Evolutionary conservation across 92 coral and sea anemone species (phyloP).

Genomic region (Porites evermanni): DNA sequence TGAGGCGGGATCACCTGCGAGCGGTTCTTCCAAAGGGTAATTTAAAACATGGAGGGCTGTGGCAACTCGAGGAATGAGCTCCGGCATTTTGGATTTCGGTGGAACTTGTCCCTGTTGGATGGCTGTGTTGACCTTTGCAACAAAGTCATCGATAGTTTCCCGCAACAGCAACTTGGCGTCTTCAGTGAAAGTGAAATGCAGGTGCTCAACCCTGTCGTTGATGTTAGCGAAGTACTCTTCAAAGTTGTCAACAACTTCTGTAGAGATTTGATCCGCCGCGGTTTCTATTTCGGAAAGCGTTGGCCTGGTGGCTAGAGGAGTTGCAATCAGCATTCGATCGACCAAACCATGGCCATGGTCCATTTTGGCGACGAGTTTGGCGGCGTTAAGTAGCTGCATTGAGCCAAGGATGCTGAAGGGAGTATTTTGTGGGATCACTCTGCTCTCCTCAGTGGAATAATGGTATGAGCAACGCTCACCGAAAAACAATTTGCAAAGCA

Average conservation of each 20-base stretch:
- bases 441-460: constrained; percentile 58
- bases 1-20: too few species aligned
- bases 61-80: too few species aligned
- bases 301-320: background rate
- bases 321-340: background rate
- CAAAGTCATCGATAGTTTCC: too few species aligned
- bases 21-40: too few species aligned
- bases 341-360: background rate
- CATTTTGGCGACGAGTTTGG: background rate
- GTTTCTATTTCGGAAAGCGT: background rate
- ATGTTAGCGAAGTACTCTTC: background rate
- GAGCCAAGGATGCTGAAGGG: constrained; percentile 70
- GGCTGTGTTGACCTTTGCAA: too few species aligned
- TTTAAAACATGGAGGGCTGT: too few species aligned
- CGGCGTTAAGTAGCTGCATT: constrained; percentile 54
- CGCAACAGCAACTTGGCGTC: background rate
- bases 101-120: too few species aligned
- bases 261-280: background rate
- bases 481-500: constrained; percentile 52
- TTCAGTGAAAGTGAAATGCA: background rate
- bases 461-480: constrained; percentile 53
- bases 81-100: too few species aligned
- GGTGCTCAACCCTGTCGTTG: background rate
- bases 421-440: constrained; percentile 48
- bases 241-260: background rate